A percentile compares a stretch with the other conserved stretches of the same genome.
These are phyloP conservation scores for Tretioscincus oriximinensis DNA, from an alignment of 2,113 vertebrate species.

Conservation along the genomic window DNA sequence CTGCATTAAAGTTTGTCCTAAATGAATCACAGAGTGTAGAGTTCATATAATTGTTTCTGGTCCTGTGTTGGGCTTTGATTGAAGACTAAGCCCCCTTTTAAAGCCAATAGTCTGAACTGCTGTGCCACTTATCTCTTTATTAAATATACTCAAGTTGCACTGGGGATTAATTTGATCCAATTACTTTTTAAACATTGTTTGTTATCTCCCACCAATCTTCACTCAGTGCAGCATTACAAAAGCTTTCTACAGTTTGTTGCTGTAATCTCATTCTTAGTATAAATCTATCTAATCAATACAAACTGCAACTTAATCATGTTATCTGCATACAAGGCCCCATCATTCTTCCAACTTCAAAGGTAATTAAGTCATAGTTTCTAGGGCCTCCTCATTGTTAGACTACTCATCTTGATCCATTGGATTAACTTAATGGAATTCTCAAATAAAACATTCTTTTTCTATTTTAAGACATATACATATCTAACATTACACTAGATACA, in stretches of 20 bases:
- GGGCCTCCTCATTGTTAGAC: not conserved
- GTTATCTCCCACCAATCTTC: not conserved
- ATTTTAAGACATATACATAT: too few species aligned
- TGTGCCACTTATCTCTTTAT: not conserved
- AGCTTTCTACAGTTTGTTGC: not conserved
- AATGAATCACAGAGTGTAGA: not conserved
- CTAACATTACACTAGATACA: too few species aligned
- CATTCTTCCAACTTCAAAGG: not conserved
- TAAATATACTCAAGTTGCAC: not conserved
- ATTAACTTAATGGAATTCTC: not conserved
- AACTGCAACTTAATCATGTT: constrained; percentile 24
- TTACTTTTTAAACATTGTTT: constrained; percentile 15
- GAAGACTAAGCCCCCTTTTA: not conserved
- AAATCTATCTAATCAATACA: constrained; percentile 17
- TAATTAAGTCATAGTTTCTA: constrained; percentile 8
- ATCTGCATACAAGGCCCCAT: constrained; percentile 8
- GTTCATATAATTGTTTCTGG: not conserved
- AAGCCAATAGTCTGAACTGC: constrained; percentile 23
- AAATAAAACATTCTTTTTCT: not conserved
- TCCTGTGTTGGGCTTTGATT: not conserved
- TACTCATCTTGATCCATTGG: not conserved
- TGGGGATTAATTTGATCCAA: constrained; percentile 28
- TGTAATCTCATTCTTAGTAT: constrained; percentile 21
- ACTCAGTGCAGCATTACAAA: constrained; percentile 21
- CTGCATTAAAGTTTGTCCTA: too few species aligned